A percentile compares a stretch with the other conserved stretches of the same genome.
Evolutionary conservation across 1,140 invertebrate species (phyloP).

Genomic region (Megathymus violae): DNA sequence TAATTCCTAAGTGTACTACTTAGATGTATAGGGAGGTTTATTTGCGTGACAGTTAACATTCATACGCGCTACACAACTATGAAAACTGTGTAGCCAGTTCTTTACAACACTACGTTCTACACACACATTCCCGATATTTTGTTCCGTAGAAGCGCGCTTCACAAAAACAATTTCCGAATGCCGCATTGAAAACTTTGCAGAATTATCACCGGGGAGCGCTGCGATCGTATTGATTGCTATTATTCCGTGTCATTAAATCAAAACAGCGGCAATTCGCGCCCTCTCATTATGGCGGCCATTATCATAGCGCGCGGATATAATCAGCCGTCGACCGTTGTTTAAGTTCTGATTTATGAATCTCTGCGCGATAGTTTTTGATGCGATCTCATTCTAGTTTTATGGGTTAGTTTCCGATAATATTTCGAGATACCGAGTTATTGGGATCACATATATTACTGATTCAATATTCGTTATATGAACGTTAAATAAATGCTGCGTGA

Average conservation of each 20-base stretch:
- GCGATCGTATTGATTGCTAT: conserved; percentile 51
- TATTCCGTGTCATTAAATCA: conserved; percentile 56
- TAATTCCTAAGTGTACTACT: too few species aligned
- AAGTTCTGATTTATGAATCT: conserved; percentile 43
- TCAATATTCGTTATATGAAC: background rate
- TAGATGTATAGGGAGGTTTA: too few species aligned
- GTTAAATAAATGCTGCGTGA: too few species aligned
- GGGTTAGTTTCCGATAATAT: conserved; percentile 31
- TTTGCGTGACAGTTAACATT: too few species aligned
- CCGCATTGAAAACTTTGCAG: conserved; percentile 27
- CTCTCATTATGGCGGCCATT: conserved; percentile 46
- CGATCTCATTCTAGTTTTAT: conserved; percentile 38
- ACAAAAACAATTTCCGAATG: conserved; percentile 24
- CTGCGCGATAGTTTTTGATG: conserved; percentile 44
- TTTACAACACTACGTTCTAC: too few species aligned
- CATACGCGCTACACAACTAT: too few species aligned
- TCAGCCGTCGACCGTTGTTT: conserved; percentile 36
- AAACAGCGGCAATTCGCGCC: conserved; percentile 45
- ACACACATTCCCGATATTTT: conserved; percentile 9
- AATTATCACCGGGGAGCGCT: conserved; percentile 20
- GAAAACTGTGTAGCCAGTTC: too few species aligned
- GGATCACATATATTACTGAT: conserved; percentile 9
- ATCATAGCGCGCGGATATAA: conserved; percentile 38
- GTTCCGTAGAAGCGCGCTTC: conserved; percentile 9
- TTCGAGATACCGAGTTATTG: conserved; percentile 24